These are phyloP conservation scores for Theocolax elegans DNA, from an alignment of 1,140 invertebrate genomes.

Conservation along the genomic window DNA sequence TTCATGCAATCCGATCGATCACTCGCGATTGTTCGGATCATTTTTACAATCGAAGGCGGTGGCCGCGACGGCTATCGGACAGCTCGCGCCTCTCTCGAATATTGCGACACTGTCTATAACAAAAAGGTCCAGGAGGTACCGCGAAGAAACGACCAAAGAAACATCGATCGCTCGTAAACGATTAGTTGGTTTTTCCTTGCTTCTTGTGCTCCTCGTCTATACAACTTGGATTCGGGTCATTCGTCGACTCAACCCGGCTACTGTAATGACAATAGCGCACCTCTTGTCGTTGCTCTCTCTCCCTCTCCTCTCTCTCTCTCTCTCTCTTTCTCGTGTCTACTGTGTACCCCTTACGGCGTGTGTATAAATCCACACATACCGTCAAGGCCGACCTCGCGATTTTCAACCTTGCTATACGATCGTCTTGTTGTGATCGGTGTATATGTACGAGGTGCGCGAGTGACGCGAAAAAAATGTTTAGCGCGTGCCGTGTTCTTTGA, in stretches of 20 bases:
- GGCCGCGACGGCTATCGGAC: constrained; percentile 30
- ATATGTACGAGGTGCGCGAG: too few species aligned
- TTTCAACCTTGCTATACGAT: constrained; percentile 7
- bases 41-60: constrained; percentile 40
- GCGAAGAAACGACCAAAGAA: background rate
- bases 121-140: background rate
- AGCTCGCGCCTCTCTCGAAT: background rate
- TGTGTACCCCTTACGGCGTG: too few species aligned
- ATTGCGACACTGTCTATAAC: background rate
- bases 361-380: too few species aligned
- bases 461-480: too few species aligned
- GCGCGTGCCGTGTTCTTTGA: too few species aligned
- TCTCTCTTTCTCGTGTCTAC: too few species aligned
- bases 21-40: constrained; percentile 37
- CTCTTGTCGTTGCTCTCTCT: too few species aligned
- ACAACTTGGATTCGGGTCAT: background rate
- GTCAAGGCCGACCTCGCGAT: background rate
- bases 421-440: too few species aligned
- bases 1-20: constrained; percentile 42
- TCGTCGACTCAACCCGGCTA: too few species aligned
- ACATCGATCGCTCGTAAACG: background rate
- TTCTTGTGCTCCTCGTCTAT: background rate
- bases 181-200: background rate
- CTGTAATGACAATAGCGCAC: too few species aligned
- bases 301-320: too few species aligned